Base-by-base conservation (phyloP, 2,888 invertebrate species). In the Smittia sp. region DNA sequence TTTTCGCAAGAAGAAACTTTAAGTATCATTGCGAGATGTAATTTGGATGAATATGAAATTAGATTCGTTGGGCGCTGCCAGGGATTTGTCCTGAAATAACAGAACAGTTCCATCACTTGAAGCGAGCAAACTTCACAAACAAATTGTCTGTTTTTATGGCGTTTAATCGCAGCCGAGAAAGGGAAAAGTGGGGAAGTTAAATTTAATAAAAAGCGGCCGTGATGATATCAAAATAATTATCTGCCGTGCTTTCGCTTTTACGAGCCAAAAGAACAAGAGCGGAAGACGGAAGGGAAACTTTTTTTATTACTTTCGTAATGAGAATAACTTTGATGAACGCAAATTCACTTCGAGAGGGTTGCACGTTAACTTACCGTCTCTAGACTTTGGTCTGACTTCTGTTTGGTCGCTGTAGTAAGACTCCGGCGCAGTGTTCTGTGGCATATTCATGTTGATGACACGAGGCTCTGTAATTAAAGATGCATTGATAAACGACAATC, bases 381-480 rank as follows among this genome's bases (percentile, higher is more conserved):
- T 41, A n/a, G 72, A 62, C 24, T 72, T 72, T 3, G 72, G 72
- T 62, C 24, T 72, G 13, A 72, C 62, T 32, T 72, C 72, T 6
- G 72, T 62, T 24, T 32, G 77, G 77, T 80, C 80, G 75, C 77
- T 77, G 74, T 79, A 78, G 65, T 78, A 79, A 39, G 82, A 80
- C 73, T 83, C 82, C 22, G 83, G 82, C 25, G 80, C 83, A 63
- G 81, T 82, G 74, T 82, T 83, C 76, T 83, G 82, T 52, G 81
- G 80, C 75, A 82, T 82, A 77, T 81, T 77, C 78, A 81, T 80
- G 75, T 80, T 81, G 76, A 90, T 88, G 79, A 90, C 88, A 77
- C 88, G 87, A 63, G 92, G 91, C 83, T 90, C 92, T 92, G 85
- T 52, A 75, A 67, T 9, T n/a, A 67, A 32, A 3, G 32, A 58